Evolutionary conservation across 64 coral and sea anemone genomes (phyloP), one percentile per base, ranked within the genome.

Genomic region (Montipora sp.): DNA sequence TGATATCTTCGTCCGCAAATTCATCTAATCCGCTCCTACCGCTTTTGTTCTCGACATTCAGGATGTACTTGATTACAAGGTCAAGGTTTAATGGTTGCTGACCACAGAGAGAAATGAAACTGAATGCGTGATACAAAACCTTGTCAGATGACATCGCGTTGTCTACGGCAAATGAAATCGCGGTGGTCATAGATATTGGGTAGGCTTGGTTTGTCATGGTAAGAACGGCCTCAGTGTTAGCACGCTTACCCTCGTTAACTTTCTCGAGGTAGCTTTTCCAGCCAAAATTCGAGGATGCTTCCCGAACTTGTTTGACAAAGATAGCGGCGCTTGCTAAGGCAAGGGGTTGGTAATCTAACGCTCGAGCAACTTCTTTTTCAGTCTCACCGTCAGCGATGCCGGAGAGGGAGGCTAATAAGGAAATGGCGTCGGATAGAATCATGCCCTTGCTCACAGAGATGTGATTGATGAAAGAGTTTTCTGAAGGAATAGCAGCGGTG

Each of bases 281-380:
- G 12, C 61, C 15, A 66, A 66, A 66, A 66, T 66, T 66, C 3
- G 61, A 66, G 61, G 61, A 66, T 13, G 61, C 8, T 66, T 14
- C 61, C 61, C 61, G 11, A 13, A 66, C 16, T 66, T 66, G 61
- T 3, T 78, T 44, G 15, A 91, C 59, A 59, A 78, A 90, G 19
- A 78, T 47, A 19, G 89, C 89, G 63, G 89, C 78, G 14, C 13
- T 49, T 50, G 89, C 77, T 49, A 91, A 82, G 18, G 89, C 89
- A 6, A 91, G 89, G 16, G 89, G 89, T 57, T 91, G 89, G 45
- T 63, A 81, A 55, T 91, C 89, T 23, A 91, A 51, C 9, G 60
- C 77, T 16, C 61, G 80, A 51, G 78, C 77, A 70, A 91, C 36
- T 36, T 36, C 78, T 13, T 80, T 23, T 14, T 47, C 6, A 4